Base-by-base conservation (phyloP, 2,888 invertebrate genomes). In the Lochmaea crataegi region DNA sequence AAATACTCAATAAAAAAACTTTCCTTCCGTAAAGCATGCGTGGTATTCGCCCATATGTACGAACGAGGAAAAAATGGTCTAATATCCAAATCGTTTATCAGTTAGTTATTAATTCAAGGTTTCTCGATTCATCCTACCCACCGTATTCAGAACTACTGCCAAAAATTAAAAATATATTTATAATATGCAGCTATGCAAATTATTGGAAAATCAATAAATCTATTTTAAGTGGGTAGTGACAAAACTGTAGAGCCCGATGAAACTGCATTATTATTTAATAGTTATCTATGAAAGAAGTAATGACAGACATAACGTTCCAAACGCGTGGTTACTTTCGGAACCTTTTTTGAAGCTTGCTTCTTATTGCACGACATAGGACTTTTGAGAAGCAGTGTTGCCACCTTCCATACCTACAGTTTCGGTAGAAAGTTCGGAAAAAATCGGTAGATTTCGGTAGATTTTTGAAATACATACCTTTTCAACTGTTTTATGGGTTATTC, bases 81-180 rank as follows among this genome's bases (percentile, higher is more conserved):
- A 53, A 53, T 53, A 18, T n/a, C 53, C 53, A 53, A 18, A 53
- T 53, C 16, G 16, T 53, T 53, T 18, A 53, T 53, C 53, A 53
- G 53, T 53, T 18, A 16, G 51, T 51, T 16, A 53, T 53, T 10
- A 16, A 18, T 53, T 53, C 10, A 18, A 53, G 53, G 10, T 53
- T 16, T 18, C 18, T 51, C 51, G 14, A 51, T 51, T 51, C 16
- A 51, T 16, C n/a, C n/a, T n/a, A n/a, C 51, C 51, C 51, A 51
- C 51, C n/a, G n/a, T n/a, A n/a, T n/a, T n/a, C n/a, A n/a, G n/a
- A 16, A 51, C 51, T 53, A 18, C 53, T 18, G 18, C 53, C 53
- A 53, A 53, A 53, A 53, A 18, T 53, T 53, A 18, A 53, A 48
- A 48, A 18, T 53, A 53, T 53, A 53, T 53, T 53, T 53, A n/a